Conservation (phyloP, 2,113 vertebrate species). For the Paraplagusia blochii region DNA sequence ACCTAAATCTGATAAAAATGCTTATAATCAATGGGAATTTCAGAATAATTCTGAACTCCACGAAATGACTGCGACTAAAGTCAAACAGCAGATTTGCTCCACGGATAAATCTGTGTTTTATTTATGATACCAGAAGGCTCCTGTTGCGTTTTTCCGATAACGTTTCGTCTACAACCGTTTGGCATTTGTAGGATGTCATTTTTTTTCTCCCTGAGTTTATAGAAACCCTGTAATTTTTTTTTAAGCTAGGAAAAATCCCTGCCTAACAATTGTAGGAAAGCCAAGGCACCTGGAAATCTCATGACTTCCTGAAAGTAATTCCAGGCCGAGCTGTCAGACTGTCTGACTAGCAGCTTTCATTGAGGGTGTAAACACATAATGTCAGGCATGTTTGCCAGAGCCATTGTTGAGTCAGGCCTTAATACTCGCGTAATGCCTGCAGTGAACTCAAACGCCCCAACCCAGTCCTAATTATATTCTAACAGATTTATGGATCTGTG, state of each 20-base stretch:
- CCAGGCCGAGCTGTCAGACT: conserved; percentile 58
- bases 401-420: conserved; percentile 64
- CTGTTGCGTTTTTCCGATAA: too few species aligned
- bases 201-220: conserved; percentile 39
- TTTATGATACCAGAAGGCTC: too few species aligned
- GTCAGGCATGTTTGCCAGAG: conserved; percentile 58
- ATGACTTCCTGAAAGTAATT: conserved; percentile 72
- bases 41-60: too few species aligned
- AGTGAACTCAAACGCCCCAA: conserved; percentile 58
- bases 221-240: not conserved
- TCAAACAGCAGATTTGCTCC: too few species aligned
- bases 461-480: conserved; percentile 63
- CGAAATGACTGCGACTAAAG: too few species aligned
- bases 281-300: conserved; percentile 70
- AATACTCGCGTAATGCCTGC: conserved; percentile 57
- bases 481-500: conserved; percentile 40
- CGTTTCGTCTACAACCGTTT: too few species aligned
- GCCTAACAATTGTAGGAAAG: conserved; percentile 72
- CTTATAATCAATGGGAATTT: too few species aligned
- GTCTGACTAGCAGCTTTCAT: conserved; percentile 65
- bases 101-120: too few species aligned
- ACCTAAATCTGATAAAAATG: too few species aligned
- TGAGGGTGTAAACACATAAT: conserved; percentile 59
- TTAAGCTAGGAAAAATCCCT: conserved; percentile 45
- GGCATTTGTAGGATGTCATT: too few species aligned